Evolutionary conservation across 2,113 vertebrate genomes (phyloP), one percentile per base, ranked within the genome.

Genomic region (Mesembrinibis cayennensis): DNA sequence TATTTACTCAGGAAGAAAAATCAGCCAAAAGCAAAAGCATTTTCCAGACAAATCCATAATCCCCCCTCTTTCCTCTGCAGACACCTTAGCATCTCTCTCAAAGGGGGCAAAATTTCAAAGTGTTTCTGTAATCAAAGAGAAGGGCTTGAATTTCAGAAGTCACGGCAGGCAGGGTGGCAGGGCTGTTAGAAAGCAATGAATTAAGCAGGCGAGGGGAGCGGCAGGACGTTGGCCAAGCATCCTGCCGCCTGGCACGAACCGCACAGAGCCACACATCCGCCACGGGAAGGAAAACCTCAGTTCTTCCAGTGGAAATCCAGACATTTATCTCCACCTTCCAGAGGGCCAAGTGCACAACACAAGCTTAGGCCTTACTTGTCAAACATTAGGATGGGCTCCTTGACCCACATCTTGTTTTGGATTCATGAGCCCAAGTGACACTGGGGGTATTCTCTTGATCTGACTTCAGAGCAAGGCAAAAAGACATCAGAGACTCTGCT

Each of bases 231-330:
- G n/a, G 66, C 76, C 63, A 11, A 26, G 56, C 30, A 32, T 23
- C 52, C 42, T 18, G 32, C 40, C 2, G 22, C 49, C 78, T 27
- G 71, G 65, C 71, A 36, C 2, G 2, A 6, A 14, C 17, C 2
- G 1, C 34, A 2, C 13, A 7, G 55, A 61, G 40, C 77, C 42
- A 30, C 42, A 11, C 32, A 21, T 2, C 22, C 23, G 1, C 49
- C 4, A 0, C 1, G 1, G 73, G 23, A 15, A 45, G 32, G 44
- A 40, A 45, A 38, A n/a, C 26, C 10, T 45, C 21, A 8, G 23
- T 2, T 29, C 27, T 17, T 12, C 38, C 19, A 32, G 11, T 32
- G 72, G 25, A 65, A 74, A 53, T 14, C 23, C 53, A 63, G 49
- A 19, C 2, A 2, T 34, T 49, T 16, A 16, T 16, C 65, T 50